These are phyloP conservation scores for Theocolax elegans DNA, from an alignment of 1,140 invertebrate species.

Conservation along the genomic window DNA sequence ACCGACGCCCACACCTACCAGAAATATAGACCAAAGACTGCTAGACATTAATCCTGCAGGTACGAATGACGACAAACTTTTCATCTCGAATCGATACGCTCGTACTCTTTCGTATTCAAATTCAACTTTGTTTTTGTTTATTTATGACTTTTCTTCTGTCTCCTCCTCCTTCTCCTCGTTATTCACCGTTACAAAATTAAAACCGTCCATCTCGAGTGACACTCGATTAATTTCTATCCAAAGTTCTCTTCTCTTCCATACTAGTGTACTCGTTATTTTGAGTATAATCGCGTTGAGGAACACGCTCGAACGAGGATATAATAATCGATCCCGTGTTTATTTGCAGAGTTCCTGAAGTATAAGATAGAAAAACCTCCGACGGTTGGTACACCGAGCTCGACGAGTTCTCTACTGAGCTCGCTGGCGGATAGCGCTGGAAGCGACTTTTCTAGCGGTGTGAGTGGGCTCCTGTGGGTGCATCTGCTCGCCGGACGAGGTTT, in stretches of 20 bases:
- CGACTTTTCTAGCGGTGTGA: constrained; percentile 75
- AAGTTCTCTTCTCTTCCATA: background rate
- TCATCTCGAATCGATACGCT: too few species aligned
- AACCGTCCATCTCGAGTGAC: background rate
- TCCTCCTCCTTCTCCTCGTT: too few species aligned
- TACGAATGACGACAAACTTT: constrained; percentile 51
- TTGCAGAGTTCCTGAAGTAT: constrained; percentile 88
- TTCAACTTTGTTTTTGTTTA: too few species aligned
- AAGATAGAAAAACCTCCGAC: constrained; percentile 84
- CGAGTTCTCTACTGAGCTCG: constrained; percentile 63
- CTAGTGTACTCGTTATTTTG: background rate
- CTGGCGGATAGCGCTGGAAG: constrained; percentile 59
- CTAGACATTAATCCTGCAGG: constrained; percentile 89
- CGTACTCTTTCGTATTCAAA: too few species aligned
- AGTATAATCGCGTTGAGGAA: constrained; percentile 23
- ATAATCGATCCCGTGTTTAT: too few species aligned
- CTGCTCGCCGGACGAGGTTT: constrained; percentile 89
- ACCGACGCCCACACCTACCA: constrained; percentile 80
- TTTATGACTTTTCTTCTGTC: too few species aligned
- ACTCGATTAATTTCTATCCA: background rate
- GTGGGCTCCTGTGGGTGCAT: constrained; percentile 91
- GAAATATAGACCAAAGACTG: constrained; percentile 74
- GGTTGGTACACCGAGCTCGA: constrained; percentile 66
- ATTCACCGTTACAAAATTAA: too few species aligned
- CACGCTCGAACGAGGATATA: too few species aligned